These are phyloP conservation scores for Pyxicephalus adspersus DNA, from an alignment of 2,113 vertebrate genomes.

Conservation along the genomic window DNA sequence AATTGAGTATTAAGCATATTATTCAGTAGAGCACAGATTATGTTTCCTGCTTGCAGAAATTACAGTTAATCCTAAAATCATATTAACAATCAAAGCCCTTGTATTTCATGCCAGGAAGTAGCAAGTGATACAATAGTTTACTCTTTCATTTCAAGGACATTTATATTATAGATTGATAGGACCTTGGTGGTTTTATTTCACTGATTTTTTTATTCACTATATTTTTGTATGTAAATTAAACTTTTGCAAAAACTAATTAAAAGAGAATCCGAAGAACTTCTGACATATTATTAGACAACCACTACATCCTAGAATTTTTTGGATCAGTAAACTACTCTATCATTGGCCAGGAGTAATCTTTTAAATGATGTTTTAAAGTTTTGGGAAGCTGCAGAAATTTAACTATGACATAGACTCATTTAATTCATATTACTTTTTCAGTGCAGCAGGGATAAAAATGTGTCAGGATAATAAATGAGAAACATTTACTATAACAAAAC, in stretches of 20 bases:
- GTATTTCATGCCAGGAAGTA: constrained; percentile 26
- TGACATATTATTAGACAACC: not conserved
- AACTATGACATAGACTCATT: too few species aligned
- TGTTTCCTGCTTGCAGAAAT: constrained; percentile 20
- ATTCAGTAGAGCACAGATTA: constrained; percentile 29
- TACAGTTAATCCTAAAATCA: constrained; percentile 40
- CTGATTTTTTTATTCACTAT: not conserved
- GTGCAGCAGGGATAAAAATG: too few species aligned
- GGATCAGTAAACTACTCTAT: too few species aligned
- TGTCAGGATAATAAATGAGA: too few species aligned
- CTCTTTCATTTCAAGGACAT: constrained; percentile 14
- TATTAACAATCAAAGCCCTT: constrained; percentile 27
- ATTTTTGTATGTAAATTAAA: not conserved
- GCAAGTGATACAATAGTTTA: constrained; percentile 9
- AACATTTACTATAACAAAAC: too few species aligned
- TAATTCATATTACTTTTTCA: too few species aligned
- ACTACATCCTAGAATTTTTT: not conserved
- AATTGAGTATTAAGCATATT: constrained; percentile 29
- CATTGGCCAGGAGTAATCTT: too few species aligned
- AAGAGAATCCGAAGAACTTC: not conserved
- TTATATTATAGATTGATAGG: not conserved
- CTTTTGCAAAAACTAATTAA: not conserved
- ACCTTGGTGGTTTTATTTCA: constrained; percentile 1
- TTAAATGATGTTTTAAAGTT: too few species aligned
- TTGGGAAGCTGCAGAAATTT: not conserved